These are phyloP conservation scores for Pheosia tremula DNA, from an alignment of 2,888 invertebrate species.

Conservation along the genomic window DNA sequence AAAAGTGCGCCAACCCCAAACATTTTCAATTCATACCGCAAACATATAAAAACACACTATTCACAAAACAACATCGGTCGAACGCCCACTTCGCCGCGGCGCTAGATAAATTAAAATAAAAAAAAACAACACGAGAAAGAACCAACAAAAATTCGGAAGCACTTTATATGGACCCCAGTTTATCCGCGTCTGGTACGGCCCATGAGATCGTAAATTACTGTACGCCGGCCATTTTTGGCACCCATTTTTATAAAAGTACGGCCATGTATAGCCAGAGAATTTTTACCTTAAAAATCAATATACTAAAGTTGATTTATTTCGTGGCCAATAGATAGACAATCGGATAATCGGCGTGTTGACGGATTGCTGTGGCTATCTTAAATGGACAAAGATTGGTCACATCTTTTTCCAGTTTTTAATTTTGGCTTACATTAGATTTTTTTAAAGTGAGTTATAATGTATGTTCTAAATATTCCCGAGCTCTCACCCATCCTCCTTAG, in stretches of 20 bases:
- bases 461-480: too few species aligned
- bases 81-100: constrained; percentile 46
- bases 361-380: not conserved
- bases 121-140: constrained; percentile 42
- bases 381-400: not conserved
- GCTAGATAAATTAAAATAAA: constrained; percentile 66
- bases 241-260: constrained; percentile 43
- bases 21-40: constrained; percentile 4
- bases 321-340: constrained; percentile 4
- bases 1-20: not conserved
- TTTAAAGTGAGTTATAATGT: too few species aligned
- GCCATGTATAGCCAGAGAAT: constrained; percentile 38
- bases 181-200: constrained; percentile 50
- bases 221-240: constrained; percentile 51
- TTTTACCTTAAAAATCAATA: constrained; percentile 46
- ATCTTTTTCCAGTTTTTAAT: too few species aligned
- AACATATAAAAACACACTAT: constrained; percentile 30
- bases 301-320: constrained; percentile 27
- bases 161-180: constrained; percentile 58
- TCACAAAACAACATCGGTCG: constrained; percentile 31
- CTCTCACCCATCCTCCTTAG: too few species aligned
- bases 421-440: too few species aligned
- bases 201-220: constrained; percentile 53
- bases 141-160: constrained; percentile 52
- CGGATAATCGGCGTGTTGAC: not conserved